Base-by-base conservation (phyloP, 2,113 vertebrate genomes). In the Rhinichthys klamathensis region DNA sequence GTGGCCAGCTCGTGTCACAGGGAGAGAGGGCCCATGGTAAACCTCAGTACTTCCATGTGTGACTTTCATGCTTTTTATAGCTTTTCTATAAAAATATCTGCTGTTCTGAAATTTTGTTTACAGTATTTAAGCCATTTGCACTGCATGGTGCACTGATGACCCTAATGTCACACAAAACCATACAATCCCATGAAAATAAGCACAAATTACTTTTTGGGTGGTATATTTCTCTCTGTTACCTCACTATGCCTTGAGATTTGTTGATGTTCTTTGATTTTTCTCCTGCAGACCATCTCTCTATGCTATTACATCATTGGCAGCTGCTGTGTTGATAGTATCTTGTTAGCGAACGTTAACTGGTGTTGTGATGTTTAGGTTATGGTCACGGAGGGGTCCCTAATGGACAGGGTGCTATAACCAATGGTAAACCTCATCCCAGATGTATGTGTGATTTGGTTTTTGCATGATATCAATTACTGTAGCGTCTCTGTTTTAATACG, bases 341-440 rank as follows among this genome's bases (percentile, higher is more conserved):
- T 81, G 15, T 35, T 70, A 54, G 16, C 32, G 4, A 84, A 56
- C 10, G 49, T 6, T 77, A 86, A 83, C 46, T 72, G 0, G 27
- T 75, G n/a, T 80, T 85, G 67, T 87, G 70, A 10, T 84, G 63
- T 87, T 85, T 54, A 85, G 85, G 85, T 51, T 65, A 83, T 9
- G 16, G 79, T 69, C 78, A 25, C 2, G 51, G 80, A 58, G 58
- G 65, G 41, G 84, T 75, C 30, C 46, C 67, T 1, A 80, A 32
- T 27, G 87, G 84, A 75, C 80, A 63, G 1, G 58, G 74, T 85
- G 54, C 61, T 49, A 38, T n/a, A 35, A 9, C 27, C 38, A 82
- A 74, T 38, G 54, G 70, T 86, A 86, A 75, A 44, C 18, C 18
- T 76, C 11, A 30, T 32, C 58, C 41, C 18, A 35, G 23, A 46